Base-by-base conservation (phyloP, 1,140 invertebrate genomes). In the Drosophila novamexicana region DNA sequence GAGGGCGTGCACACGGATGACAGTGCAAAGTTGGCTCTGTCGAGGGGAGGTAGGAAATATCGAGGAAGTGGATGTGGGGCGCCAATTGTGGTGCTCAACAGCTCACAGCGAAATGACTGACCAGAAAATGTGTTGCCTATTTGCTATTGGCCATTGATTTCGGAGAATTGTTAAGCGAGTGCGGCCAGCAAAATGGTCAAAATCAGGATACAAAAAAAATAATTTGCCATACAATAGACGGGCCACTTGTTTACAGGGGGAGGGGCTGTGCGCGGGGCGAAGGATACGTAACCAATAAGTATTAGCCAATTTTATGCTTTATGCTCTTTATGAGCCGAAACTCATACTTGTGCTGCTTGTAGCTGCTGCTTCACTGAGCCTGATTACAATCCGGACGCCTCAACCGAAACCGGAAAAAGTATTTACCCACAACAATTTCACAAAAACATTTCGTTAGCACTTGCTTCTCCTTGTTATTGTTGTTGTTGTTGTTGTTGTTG, bases 291-390 rank as follows among this genome's bases (percentile, higher is more conserved):
- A 39, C 71, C 50, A 75, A 67, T 62, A 56, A 76, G 82, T 81
- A 85, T 86, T 80, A 81, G 83, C 83, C 83, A 88, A 88, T 88
- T 88, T 88, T 77, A 88, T 88, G 84, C 84, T 66, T 88, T 89
- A 88, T 88, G 83, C 86, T 83, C 76, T 83, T 88, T 89, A 89
- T 79, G 83, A 77, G 66, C 57, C 52, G 50, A 47, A 47, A 40
- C 73, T 44, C 16, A 12, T 42, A 32, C 49, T 50, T 10, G 22
- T 22, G 1, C 22, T 67, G 71, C 64, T 62, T 65, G 44, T 29
- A 34, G 53, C 34, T 63, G 22, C 63, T 65, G 49, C 64, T 50
- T 52, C 40, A 65, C 44, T 76, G 54, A 50, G 56, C 65, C 39
- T 71, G 80, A 82, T 78, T 82, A 75, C 79, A 57, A 52, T 70